Evolutionary conservation across 2,113 vertebrate genomes (phyloP).

Genomic region (Tragelaphus buxtoni): DNA sequence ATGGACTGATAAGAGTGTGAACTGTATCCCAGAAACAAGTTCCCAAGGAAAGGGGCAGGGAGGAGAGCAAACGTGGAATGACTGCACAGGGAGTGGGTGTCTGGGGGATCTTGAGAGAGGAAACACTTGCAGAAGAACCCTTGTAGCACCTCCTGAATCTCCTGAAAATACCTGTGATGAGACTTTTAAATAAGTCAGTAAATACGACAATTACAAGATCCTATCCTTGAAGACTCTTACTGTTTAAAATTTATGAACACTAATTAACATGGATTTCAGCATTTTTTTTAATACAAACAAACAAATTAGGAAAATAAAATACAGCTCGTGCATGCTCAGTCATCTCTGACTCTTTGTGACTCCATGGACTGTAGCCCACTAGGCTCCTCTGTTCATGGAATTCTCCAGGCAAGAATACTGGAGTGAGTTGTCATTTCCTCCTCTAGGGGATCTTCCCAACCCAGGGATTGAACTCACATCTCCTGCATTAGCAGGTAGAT

Average conservation of each 20-base stretch:
- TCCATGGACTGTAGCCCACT: neutral
- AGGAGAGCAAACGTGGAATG: neutral
- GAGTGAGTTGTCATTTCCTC: neutral
- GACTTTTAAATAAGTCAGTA: slow-evolving; percentile 1
- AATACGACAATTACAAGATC: neutral
- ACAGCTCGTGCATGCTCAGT: neutral
- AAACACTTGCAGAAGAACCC: neutral
- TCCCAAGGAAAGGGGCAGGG: neutral
- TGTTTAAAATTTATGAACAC: neutral
- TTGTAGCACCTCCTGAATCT: neutral
- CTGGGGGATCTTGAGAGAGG: neutral
- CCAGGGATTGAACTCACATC: neutral
- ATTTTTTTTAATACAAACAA: neutral
- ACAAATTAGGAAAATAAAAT: neutral
- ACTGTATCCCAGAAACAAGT: neutral
- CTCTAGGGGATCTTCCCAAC: neutral
- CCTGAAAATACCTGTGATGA: neutral
- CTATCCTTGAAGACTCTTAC: neutral
- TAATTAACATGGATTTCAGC: neutral
- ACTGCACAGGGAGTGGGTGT: neutral
- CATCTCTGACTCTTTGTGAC: neutral
- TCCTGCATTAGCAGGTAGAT: neutral
- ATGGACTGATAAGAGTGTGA: neutral
- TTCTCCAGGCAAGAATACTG: neutral
- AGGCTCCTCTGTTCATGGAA: neutral